These are phyloP conservation scores for Papilio machaon DNA, from an alignment of 1,140 invertebrate genomes.

Conservation along the genomic window DNA sequence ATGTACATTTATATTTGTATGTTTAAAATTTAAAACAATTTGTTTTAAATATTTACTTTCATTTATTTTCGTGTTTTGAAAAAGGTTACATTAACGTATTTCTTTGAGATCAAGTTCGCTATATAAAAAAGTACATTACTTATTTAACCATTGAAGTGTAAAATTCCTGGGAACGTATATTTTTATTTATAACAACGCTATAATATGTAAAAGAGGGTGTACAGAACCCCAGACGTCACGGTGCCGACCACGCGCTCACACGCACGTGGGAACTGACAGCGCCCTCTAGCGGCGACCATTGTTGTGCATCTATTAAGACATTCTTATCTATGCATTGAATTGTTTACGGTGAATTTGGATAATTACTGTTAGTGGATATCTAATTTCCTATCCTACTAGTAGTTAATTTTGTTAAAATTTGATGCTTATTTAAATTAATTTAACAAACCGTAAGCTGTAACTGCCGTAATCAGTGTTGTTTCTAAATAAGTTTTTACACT, in stretches of 20 bases:
- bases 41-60: no score
- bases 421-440: not conserved
- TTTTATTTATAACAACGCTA: not conserved
- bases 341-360: conserved; percentile 20
- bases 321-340: conserved; percentile 20
- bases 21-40: no score
- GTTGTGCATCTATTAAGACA: conserved; percentile 13
- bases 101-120: no score
- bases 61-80: no score
- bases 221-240: not conserved
- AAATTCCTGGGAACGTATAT: not conserved
- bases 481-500: no score
- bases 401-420: not conserved
- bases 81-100: no score
- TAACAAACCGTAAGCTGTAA: not conserved
- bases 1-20: no score
- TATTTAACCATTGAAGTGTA: not conserved
- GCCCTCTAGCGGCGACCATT: not conserved
- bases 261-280: conserved; percentile 19
- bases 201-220: not conserved
- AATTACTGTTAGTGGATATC: not conserved
- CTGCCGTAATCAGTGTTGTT: not conserved
- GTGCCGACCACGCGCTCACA: not conserved
- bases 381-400: not conserved
- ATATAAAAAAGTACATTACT: not conserved